Evolutionary conservation across 2,797 vertebrate genomes (phyloP).

Genomic region (Aldrovandia affinis): DNA sequence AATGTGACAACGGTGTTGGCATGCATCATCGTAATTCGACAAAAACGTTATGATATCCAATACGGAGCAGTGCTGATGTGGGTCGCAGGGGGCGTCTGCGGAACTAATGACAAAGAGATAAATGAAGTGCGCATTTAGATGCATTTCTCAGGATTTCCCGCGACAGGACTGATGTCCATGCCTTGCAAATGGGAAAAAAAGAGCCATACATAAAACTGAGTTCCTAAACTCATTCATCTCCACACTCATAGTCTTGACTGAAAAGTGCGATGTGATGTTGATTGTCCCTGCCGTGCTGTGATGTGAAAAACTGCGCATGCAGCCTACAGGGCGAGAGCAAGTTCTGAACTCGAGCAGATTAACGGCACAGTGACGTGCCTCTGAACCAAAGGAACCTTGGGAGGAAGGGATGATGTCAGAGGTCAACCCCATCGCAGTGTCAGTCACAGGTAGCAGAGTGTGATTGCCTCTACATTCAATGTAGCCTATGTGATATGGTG

Average conservation of each 20-base stretch:
- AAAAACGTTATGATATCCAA: conserved; percentile 58
- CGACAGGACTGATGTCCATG: conserved; percentile 57
- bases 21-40: conserved; percentile 58
- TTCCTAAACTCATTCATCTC: conserved; percentile 43
- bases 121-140: conserved; percentile 68
- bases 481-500: conserved; percentile 9
- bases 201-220: conserved; percentile 32
- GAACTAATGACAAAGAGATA: conserved; percentile 72
- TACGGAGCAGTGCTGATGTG: conserved; percentile 52
- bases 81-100: conserved; percentile 54
- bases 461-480: neutral
- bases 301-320: conserved; percentile 52
- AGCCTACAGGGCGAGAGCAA: neutral
- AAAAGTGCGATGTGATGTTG: conserved; percentile 56
- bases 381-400: conserved; percentile 49
- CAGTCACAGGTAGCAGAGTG: conserved; percentile 46
- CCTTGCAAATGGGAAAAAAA: conserved; percentile 49
- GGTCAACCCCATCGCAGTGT: conserved; percentile 63
- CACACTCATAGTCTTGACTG: conserved; percentile 45
- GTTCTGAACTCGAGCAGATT: conserved; percentile 49
- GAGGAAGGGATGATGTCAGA: conserved; percentile 64
- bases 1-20: conserved; percentile 51
- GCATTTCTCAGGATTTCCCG: conserved; percentile 45
- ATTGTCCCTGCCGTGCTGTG: conserved; percentile 53
- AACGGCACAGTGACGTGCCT: conserved; percentile 51